These are phyloP conservation scores for Temnothorax rugatulus DNA, from an alignment of 2,888 invertebrate genomes.

Conservation along the genomic window DNA sequence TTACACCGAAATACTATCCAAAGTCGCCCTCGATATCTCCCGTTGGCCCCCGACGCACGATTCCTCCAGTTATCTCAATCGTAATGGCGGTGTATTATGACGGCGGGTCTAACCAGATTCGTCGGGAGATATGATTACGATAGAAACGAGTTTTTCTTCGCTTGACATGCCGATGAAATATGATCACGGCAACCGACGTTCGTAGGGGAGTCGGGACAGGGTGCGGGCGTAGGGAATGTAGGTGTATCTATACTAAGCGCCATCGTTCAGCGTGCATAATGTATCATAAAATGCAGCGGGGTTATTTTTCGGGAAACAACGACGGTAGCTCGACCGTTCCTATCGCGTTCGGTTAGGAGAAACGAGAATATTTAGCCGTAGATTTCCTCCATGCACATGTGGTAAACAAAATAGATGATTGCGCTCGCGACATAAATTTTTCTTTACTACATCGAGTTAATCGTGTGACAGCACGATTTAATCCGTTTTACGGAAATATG, in stretches of 20 bases:
- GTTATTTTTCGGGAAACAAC: slow-evolving; percentile 56
- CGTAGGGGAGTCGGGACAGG: background rate
- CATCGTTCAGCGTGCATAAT: slow-evolving; percentile 55
- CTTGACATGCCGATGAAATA: slow-evolving; percentile 57
- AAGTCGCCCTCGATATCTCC: slow-evolving; percentile 33
- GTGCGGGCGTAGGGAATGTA: background rate
- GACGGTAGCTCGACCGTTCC: slow-evolving; percentile 31
- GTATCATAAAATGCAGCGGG: slow-evolving; percentile 51
- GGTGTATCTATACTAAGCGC: slow-evolving; percentile 38
- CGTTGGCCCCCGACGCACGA: slow-evolving; percentile 10
- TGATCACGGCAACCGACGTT: slow-evolving; percentile 50
- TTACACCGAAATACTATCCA: slow-evolving; percentile 2
- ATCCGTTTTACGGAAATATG: background rate
- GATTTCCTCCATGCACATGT: background rate
- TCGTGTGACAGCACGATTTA: background rate
- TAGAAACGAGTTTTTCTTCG: slow-evolving; percentile 58
- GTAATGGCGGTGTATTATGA: slow-evolving; percentile 49
- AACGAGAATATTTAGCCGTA: slow-evolving; percentile 35
- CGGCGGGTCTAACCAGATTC: slow-evolving; percentile 51
- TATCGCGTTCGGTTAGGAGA: slow-evolving; percentile 23
- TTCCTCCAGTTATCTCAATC: slow-evolving; percentile 52
- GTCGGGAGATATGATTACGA: slow-evolving; percentile 55
- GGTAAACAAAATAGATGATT: background rate
- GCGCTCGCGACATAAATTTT: slow-evolving; percentile 3
- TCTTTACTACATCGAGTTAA: background rate